Evolutionary conservation across 2,113 vertebrate genomes (phyloP), one percentile per base, ranked within the genome.

Genomic region (Aspiorhynchus laticeps): DNA sequence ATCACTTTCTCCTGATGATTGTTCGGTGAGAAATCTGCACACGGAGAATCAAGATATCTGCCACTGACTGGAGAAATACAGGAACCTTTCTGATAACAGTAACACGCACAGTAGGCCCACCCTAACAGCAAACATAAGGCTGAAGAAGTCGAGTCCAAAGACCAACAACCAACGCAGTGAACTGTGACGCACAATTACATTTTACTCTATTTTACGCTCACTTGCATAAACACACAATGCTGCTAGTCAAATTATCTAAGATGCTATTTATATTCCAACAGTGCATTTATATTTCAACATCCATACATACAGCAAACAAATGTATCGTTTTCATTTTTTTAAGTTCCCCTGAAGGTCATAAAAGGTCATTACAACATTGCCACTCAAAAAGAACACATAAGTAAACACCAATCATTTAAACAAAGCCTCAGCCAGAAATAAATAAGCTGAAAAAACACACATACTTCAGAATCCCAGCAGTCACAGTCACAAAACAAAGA

Each of bases 111-210:
- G 53, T 56, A 83, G 89, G 88, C 88, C 89, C 89, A 84, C 90
- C 89, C 90, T 87, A 75, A 88, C 88, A 80, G 85, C 78, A 91
- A 91, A 91, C 88, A 90, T 75, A 17, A 84, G 84, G 73, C 69
- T 46, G 76, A 78, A 86, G n/a, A 21, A 81, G 83, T 85, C 56
- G 38, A 86, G 80, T 84, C 88, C 88, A 89, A 87, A 89, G 88
- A 87, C 31, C 88, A 76, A 77, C 53, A 76, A 43, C 43, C 79
- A 87, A 73, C 75, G 24, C 38, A 31, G 69, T 2, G 26, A 26
- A 36, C 56, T 61, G 74, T 69, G 83, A 28, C 31, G 19, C 41
- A 36, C 59, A 75, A 12, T 77, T 48, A 41, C 51, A n/a, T 48
- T 51, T 61, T 74, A 24, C 12, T 8, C 51, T 12, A 43, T 31